Evolutionary conservation across 1,140 invertebrate species (phyloP), one percentile per base, ranked within the genome.

Genomic region (Chironomus tepperi): DNA sequence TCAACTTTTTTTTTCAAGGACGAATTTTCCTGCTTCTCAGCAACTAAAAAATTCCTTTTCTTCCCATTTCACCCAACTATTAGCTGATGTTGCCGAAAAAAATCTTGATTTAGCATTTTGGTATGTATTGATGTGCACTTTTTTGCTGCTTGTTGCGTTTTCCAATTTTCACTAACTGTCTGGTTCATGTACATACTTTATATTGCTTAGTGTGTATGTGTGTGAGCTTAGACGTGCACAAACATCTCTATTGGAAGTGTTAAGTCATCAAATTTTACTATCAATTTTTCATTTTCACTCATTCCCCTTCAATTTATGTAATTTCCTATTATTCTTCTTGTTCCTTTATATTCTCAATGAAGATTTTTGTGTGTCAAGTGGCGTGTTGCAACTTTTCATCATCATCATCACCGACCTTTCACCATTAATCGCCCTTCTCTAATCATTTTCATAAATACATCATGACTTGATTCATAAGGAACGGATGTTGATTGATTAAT

Each of bases 31-130:
- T 9, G 19, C 19, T 70, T 70, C 65, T 70, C 65, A 70, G 65
- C 65, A 70, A 19, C 65, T 70, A 70, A 19, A 18, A 70, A 70
- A 70, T 57, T 57, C 47, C 47, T 57, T 57, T 57, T 57, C 47
- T 57, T 57, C 47, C 47, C 47, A 57, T 57, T n/a, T 57, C n/a
- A n/a, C n/a, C 47, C 47, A 57, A 57, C 47, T 57, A 57, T 57
- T 57, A 57, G 47, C 47, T 57, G 47, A 57, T 57, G 47, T n/a
- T 57, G 47, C 47, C 47, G 47, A 57, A 57, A 70, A 70, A 70
- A 18, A 70, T 70, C 65, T 70, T 70, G 65, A 70, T 70, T 70
- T 19, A 70, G 65, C 65, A 70, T 70, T 70, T 57, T 57, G n/a
- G 12, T n/a, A 57, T 57, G 47, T 57, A 57, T 57, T 57, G 47